Conservation (phyloP, 2,113 vertebrate genomes). For the Plecturocebus donacophilus region DNA sequence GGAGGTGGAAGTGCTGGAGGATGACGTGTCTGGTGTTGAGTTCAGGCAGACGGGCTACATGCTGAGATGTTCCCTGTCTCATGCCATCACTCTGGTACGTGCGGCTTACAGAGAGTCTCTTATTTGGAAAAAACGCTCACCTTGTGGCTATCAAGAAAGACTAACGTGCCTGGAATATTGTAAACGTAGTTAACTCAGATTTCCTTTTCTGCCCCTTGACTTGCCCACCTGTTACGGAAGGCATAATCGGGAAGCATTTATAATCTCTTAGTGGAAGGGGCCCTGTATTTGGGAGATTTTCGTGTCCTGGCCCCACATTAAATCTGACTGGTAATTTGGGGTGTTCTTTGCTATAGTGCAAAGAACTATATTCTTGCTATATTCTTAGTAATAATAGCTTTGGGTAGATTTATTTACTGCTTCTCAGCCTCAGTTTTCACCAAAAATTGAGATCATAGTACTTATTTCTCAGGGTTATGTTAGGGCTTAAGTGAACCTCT, state of each 20-base stretch:
- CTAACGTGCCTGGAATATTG: neutral
- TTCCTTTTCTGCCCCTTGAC: neutral
- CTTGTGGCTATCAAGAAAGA: neutral
- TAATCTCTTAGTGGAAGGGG: neutral
- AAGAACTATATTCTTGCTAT: no score
- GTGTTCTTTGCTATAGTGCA: accelerated
- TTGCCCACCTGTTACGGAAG: neutral
- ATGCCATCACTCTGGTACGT: constrained; percentile 96
- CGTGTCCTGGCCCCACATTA: neutral
- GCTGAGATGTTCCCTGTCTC: constrained; percentile 96
- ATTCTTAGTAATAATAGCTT: neutral
- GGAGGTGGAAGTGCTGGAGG: constrained; percentile 94
- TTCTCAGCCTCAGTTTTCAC: neutral
- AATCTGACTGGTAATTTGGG: neutral
- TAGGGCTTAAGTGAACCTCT: neutral
- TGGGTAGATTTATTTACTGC: neutral
- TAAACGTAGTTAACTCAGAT: neutral
- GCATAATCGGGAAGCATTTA: neutral
- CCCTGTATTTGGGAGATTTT: neutral
- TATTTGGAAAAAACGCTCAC: neutral
- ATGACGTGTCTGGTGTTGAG: constrained; percentile 90
- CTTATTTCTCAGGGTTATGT: neutral
- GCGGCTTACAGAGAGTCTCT: neutral
- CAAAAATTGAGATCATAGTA: neutral
- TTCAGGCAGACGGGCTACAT: constrained; percentile 98